Base-by-base conservation (phyloP, 2,113 vertebrate genomes). In the Misgurnus mizolepis region DNA sequence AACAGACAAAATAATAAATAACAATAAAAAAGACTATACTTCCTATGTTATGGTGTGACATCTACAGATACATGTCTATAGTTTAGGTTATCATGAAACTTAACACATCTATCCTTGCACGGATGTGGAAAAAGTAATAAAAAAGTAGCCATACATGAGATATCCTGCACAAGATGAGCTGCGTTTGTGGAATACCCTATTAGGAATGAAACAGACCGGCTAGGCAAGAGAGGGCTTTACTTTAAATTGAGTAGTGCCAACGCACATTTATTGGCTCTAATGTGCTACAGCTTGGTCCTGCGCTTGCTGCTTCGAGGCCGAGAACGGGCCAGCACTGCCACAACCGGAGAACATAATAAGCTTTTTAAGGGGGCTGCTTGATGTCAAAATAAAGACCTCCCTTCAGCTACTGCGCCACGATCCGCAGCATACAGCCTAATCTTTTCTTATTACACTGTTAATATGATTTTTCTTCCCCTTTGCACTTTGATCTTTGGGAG, bases 211-310 rank as follows among this genome's bases (percentile, higher is more conserved):
- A 88, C 85, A 88, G 88, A 84, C 84, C 82, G 87, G 88, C 80
- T 62, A 87, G 88, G 87, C 87, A 89, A 90, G 87, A 91, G 83
- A 90, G 88, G 92, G 93, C 92, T 94, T 94, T 94, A 92, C 89
- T 92, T 91, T 91, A 93, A 94, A 94, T 94, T 93, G 92, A 93
- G 92, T 89, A 94, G 93, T 94, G 93, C 90, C 92, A 93, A 92
- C 91, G 93, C 93, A 94, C 93, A 94, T 93, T 93, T 94, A 94
- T 93, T 93, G 92, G 92, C 90, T 92, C 86, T 94, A 94, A 94
- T 94, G 93, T 90, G 93, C 87, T 90, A 87, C 90, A 88, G 91
- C 85, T 89, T 82, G 87, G 88, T 88, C 53, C 14, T 55, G 67
- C 45, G 72, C 40, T 49, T 55, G 18, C 88, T 73, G 85, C 87